Conservation (phyloP, 2,113 vertebrate genomes). For the Craseonycteris thonglongyai region DNA sequence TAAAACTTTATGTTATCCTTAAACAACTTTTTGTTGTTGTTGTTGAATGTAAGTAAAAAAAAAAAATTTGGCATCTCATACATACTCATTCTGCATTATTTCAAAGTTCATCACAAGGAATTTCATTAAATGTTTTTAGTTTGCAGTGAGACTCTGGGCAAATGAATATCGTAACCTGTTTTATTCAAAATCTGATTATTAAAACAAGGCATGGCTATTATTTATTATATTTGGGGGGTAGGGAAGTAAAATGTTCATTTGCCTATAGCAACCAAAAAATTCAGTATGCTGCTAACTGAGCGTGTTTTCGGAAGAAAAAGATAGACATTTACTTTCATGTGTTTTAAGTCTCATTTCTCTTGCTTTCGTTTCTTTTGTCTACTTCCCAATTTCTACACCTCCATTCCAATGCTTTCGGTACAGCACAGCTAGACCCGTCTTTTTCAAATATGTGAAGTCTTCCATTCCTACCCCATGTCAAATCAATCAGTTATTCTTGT, state of each 20-base stretch:
- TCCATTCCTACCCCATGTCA: background rate
- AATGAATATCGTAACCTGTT: slow-evolving; percentile 28
- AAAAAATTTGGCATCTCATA: background rate
- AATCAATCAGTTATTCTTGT: background rate
- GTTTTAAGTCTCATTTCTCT: background rate
- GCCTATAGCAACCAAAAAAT: background rate
- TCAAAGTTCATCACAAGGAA: background rate
- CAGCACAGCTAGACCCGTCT: background rate
- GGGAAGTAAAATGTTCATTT: background rate
- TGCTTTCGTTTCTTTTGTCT: background rate
- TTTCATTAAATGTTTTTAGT: background rate
- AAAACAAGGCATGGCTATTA: background rate
- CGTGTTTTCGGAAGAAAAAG: background rate
- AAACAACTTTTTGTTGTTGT: background rate
- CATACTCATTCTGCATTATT: background rate
- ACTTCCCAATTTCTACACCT: background rate
- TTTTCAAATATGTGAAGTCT: background rate
- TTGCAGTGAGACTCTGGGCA: background rate
- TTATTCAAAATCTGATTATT: background rate
- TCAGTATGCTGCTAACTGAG: background rate
- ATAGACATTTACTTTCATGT: background rate
- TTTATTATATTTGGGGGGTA: background rate
- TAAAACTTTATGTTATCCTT: background rate
- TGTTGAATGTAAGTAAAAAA: background rate
- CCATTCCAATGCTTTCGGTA: background rate